phyloP scores from a whole-genome alignment of 2,888 invertebrate genomes.

The Bimastos eiseni region DNA sequence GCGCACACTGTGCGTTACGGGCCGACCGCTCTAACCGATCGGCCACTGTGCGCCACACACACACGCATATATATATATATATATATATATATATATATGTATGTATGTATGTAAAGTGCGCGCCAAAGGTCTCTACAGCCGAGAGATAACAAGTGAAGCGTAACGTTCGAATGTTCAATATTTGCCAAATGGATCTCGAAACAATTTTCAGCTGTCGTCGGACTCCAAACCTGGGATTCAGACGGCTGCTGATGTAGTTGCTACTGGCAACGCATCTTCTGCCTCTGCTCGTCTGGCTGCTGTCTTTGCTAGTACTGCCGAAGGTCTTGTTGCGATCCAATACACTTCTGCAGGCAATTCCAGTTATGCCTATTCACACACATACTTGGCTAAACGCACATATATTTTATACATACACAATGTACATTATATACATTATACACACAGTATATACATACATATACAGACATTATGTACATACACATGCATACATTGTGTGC shows the following conservation, averaged over 20 bases:
- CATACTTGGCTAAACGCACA: not conserved
- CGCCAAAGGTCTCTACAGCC: not conserved
- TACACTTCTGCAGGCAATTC: not conserved
- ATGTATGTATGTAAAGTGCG: no score
- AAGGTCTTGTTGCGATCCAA: not conserved
- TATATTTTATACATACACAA: no score
- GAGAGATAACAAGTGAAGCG: not conserved
- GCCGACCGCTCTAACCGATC: no score
- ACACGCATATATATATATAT: no score
- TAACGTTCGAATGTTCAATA: not conserved
- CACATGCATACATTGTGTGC: no score
- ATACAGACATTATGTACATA: no score
- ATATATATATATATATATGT: no score
- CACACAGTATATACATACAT: no score
- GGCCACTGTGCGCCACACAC: no score
- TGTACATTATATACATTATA: no score
- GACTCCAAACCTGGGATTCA: not conserved
- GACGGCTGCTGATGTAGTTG: not conserved
- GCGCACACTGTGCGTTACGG: no score
- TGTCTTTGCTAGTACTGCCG: not conserved
- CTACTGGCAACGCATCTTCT: not conserved
- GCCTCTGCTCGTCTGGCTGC: not conserved
- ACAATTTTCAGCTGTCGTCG: slow-evolving; percentile 13
- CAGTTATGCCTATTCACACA: not conserved
- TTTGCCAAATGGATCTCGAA: slow-evolving; percentile 13